phyloP scores from a whole-genome alignment of 2,888 invertebrate genomes.

The Nesidiocoris tenuis region DNA sequence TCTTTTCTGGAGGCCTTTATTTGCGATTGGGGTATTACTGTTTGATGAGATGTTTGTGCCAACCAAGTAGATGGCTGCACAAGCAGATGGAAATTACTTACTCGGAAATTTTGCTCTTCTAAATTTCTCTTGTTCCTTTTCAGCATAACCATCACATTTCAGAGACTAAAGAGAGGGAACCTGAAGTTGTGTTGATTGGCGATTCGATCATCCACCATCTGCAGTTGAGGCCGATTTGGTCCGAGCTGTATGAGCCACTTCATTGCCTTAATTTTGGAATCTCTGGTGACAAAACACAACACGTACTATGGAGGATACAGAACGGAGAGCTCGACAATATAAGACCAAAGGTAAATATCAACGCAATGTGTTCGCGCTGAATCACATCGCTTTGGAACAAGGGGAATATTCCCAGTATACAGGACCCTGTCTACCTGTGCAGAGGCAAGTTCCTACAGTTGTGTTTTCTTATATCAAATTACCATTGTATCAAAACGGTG shows the following conservation, averaged over 20 bases:
- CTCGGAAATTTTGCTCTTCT: too few species aligned
- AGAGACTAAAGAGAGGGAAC: constrained; percentile 85
- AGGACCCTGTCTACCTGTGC: too few species aligned
- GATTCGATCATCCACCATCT: constrained; percentile 83
- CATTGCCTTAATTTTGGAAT: constrained; percentile 91
- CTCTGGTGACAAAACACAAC: constrained; percentile 81
- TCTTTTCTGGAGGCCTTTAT: too few species aligned
- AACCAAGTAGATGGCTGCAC: too few species aligned
- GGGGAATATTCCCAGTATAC: too few species aligned
- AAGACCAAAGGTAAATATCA: constrained; percentile 71
- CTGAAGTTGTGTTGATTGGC: constrained; percentile 87
- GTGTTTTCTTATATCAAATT: too few species aligned
- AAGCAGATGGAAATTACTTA: too few species aligned
- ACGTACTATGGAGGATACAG: constrained; percentile 84
- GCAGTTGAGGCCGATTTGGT: constrained; percentile 83
- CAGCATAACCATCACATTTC: constrained; percentile 83
- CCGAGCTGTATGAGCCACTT: constrained; percentile 84
- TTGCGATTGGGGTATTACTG: too few species aligned
- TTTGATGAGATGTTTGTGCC: too few species aligned
- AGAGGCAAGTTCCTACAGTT: too few species aligned
- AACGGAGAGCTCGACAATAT: constrained; percentile 88
- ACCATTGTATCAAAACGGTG: too few species aligned
- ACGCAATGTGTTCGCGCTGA: background rate
- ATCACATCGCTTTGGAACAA: background rate
- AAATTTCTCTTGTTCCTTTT: too few species aligned